These are phyloP conservation scores for Tiliacea citrago DNA, from an alignment of 2,888 invertebrate species.

Conservation along the genomic window DNA sequence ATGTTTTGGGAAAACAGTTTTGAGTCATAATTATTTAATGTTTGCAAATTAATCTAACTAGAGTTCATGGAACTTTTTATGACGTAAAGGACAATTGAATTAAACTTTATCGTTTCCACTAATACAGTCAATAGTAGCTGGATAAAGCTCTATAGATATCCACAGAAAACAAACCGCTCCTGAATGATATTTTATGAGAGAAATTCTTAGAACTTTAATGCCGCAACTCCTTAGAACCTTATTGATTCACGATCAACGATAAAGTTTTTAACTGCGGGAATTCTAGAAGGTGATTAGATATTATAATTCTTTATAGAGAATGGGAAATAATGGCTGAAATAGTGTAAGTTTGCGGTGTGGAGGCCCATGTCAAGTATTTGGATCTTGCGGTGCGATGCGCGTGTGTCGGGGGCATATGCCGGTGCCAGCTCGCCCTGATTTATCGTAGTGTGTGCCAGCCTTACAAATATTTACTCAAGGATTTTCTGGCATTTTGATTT, in stretches of 20 bases:
- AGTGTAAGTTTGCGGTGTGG: constrained; percentile 62
- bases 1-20: constrained; percentile 16
- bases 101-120: constrained; percentile 7
- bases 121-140: constrained; percentile 2
- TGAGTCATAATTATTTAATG: constrained; percentile 3
- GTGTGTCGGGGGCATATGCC: constrained; percentile 69
- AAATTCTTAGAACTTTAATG: constrained; percentile 41
- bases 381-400: constrained; percentile 66
- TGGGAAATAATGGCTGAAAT: constrained; percentile 41
- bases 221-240: constrained; percentile 39
- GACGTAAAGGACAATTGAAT: not conserved
- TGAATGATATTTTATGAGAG: constrained; percentile 46
- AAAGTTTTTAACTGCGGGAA: constrained; percentile 51
- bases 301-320: constrained; percentile 29
- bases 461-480: constrained; percentile 64
- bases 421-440: constrained; percentile 64
- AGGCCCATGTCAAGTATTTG: constrained; percentile 63
- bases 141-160: constrained; percentile 15
- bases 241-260: constrained; percentile 49
- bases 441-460: constrained; percentile 63
- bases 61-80: not conserved
- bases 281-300: constrained; percentile 26
- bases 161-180: constrained; percentile 19
- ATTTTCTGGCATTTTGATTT: constrained; percentile 61
- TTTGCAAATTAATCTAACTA: constrained; percentile 17